Percentiles rank a stretch among this genome's conserved stretches.
Conservation (phyloP, 2,113 vertebrate genomes). For the Eurypyga helias region DNA sequence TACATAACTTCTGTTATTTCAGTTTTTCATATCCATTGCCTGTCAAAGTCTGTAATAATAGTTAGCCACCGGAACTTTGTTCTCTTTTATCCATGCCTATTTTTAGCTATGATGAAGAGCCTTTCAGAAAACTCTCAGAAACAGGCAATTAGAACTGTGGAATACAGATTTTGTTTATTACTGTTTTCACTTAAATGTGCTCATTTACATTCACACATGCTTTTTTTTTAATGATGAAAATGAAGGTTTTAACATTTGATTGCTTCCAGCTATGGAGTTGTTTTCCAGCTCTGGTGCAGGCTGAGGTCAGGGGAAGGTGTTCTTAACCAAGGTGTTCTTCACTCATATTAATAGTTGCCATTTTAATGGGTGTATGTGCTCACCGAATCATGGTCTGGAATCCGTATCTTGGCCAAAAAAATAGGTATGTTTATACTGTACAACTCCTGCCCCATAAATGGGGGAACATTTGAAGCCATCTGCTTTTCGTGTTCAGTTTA, state of each 20-base stretch:
- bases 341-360: background rate
- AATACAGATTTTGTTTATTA: constrained; percentile 14
- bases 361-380: background rate
- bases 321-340: background rate
- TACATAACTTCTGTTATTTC: background rate
- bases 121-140: background rate
- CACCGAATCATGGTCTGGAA: background rate
- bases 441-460: background rate
- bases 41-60: background rate
- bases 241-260: background rate
- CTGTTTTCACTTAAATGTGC: background rate
- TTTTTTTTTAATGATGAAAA: background rate
- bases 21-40: background rate
- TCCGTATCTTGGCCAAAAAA: background rate
- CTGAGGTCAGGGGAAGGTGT: background rate
- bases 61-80: background rate
- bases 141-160: background rate
- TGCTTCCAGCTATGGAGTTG: background rate
- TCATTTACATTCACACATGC: background rate
- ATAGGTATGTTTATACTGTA: background rate
- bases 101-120: background rate
- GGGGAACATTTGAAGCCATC: background rate
- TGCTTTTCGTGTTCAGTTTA: background rate
- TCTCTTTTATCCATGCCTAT: background rate
- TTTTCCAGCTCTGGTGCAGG: background rate